Base-by-base conservation (phyloP, 1,140 invertebrate genomes). In the Sycophila sp. region DNA sequence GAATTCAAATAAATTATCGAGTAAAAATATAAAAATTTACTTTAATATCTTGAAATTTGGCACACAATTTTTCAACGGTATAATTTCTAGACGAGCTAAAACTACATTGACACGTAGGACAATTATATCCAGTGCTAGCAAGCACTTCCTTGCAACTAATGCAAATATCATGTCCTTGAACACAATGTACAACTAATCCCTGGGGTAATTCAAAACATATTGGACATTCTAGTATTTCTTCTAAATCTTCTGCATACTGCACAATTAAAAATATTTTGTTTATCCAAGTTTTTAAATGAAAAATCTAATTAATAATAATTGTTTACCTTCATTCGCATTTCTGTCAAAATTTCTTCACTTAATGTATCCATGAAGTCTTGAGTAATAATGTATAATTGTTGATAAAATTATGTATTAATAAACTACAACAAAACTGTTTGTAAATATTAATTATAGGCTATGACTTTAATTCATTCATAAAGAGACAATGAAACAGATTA, bases 201-300 rank as follows among this genome's bases (percentile, higher is more conserved):
- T 64, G 22, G 5, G 45, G 47, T 13, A 64, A 26, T 64, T 64
- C 45, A 3, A 11, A 51, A 51, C 62, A 64, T 15, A 64, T 22
- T 13, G 45, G 62, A 10, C 45, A 64, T 36, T 64, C 45, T 64
- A 64, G 13, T 19, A 64, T 51, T 28, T 49, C 32, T 34, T 64
- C 32, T 8, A 64, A 24, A 15, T 24, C 28, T 36, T 64, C 45
- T 13, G 19, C 32, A 64, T 51, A 51, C 62, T 64, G 24, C 13
- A 60, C 7, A 19, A 40, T 15, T 22, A 17, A 32, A 63, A 28
- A 58, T 22, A 17, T 22, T 47, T 42, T 24, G 4, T 47, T 42
- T 42, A 13, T 17, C n/a, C 19, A 24, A 11, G 24, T 26, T 8
- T 49, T 24, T 26, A 17, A 8, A 8, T 11, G 24, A 26, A 49